Base-by-base conservation (phyloP, 2,888 invertebrate genomes). In the Oasisia sp. region DNA sequence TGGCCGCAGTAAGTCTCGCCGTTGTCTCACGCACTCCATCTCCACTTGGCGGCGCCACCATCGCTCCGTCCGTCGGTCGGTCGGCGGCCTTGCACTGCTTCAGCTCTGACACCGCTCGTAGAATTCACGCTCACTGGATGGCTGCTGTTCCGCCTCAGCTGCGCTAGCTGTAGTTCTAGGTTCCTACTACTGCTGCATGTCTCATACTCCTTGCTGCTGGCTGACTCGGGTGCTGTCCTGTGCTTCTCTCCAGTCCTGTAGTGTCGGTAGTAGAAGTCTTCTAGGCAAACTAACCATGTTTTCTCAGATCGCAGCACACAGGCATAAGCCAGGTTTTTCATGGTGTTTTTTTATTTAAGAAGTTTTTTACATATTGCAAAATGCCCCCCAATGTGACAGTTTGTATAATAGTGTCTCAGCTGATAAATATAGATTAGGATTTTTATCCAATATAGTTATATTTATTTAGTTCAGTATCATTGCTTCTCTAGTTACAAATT, bases 1-100 rank as follows among this genome's bases (percentile, higher is more conserved):
- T 44, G 90, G 38, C 90, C 90, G 90, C 38, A 38, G 90, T 90
- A 90, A 90, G 90, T 44, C 90, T 44, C 90, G 90, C 90, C 90
- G 38, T 44, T 32, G 38, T 44, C 90, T 38, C n/a, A 27, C 90
- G 90, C 90, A 44, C 90, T 38, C 32, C 14, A 27, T 90, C 90
- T 90, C 38, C 44, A n/a, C 90, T 14, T 32, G 11, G 90, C 1
- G 90, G 32, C 32, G 19, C 90, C 32, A 32, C 90, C 19, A 19
- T 32, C 90, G 32, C 90, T 14, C 1, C 50, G 12, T 12, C 74
- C 7, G 74, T 38, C 74, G 74, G 74, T 74, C 74, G 2, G 27
- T n/a, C n/a, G 27, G 19, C n/a, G 5, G 19, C 74, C 19, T 74
- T 27, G 27, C 74, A 74, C 27, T 74, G 74, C 74, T 74, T 74